Evolutionary conservation across 2,113 vertebrate species (phyloP).

Genomic region (Herpailurus yagouaroundi): DNA sequence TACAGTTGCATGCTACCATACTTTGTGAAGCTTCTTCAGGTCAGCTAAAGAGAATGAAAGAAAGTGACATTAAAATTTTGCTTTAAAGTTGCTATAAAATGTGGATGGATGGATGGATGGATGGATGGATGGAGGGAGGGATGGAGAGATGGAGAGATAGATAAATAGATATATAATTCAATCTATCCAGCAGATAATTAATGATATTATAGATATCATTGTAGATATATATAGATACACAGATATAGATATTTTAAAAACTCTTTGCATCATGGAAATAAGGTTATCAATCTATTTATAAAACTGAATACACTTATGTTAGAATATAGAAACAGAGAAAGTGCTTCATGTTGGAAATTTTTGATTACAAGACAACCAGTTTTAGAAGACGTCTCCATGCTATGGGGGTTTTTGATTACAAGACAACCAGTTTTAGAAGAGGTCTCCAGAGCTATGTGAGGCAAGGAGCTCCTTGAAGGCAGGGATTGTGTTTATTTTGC

Average conservation of each 20-base stretch:
- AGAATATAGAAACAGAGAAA: background rate
- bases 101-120: background rate
- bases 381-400: background rate
- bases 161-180: background rate
- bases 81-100: background rate
- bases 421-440: background rate
- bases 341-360: background rate
- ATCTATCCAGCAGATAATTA: background rate
- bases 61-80: background rate
- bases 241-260: background rate
- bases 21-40: background rate
- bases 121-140: background rate
- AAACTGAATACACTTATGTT: background rate
- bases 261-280: background rate
- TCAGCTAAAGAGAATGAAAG: background rate
- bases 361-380: background rate
- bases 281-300: background rate
- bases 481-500: background rate
- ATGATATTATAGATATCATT: background rate
- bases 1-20: too few species aligned
- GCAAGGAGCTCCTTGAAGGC: background rate
- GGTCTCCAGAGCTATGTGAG: background rate
- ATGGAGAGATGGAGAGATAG: background rate
- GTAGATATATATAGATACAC: too few species aligned
- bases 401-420: background rate